Evolutionary conservation across 35 echinoderm and acorn worm genomes (phyloP).

Genomic region (Antedon bifida): DNA sequence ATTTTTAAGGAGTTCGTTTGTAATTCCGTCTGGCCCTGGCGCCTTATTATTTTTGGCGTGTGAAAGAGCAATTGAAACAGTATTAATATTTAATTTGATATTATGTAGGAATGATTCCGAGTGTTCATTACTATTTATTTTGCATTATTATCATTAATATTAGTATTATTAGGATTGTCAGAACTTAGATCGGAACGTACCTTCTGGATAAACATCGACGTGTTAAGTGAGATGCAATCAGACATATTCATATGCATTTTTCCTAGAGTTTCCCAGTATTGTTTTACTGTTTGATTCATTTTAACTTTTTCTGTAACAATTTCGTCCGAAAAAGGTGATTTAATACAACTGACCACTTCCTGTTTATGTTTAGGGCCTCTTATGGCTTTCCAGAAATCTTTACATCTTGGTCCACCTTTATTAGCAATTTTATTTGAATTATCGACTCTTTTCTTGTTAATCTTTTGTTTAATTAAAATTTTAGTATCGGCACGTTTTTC

Average conservation of each 20-base stretch:
- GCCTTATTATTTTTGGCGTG: slow-evolving; percentile 2
- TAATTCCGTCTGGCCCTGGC: background rate
- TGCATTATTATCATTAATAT: background rate
- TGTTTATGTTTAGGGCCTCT: background rate
- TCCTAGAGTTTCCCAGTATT: background rate
- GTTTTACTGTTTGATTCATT: background rate
- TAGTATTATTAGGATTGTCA: background rate
- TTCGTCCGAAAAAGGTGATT: background rate
- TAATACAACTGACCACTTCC: background rate
- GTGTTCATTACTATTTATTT: too few species aligned
- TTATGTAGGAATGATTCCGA: background rate
- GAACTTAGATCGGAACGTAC: background rate
- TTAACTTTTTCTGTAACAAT: background rate
- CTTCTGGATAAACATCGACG: background rate
- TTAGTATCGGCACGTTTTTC: background rate
- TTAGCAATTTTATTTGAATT: background rate
- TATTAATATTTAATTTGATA: background rate
- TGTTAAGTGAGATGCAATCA: background rate
- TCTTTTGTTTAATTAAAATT: background rate
- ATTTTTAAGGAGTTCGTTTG: background rate
- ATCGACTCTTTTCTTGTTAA: background rate
- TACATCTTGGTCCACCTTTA: background rate
- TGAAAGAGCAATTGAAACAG: background rate
- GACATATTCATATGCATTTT: background rate
- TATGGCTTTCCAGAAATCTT: background rate